phyloP scores from a whole-genome alignment of 1,140 invertebrate genomes.

The Homarus americanus region DNA sequence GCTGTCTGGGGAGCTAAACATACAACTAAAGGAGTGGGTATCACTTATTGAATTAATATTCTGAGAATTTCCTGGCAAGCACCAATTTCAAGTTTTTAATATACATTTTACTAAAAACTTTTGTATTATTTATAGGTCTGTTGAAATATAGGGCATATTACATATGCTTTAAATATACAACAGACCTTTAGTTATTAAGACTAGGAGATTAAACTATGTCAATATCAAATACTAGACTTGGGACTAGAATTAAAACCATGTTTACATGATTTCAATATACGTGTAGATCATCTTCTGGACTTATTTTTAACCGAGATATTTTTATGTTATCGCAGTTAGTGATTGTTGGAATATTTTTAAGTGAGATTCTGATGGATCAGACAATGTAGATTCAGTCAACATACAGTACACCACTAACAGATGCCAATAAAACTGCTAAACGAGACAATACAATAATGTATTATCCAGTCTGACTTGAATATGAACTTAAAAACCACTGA shows the following conservation, averaged over 20 bases:
- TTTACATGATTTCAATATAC: no score
- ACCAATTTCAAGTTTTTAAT: neutral
- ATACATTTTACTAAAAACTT: no score
- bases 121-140: neutral
- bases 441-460: neutral
- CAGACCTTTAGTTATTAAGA: neutral
- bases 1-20: no score
- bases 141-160: neutral
- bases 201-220: neutral
- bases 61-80: neutral
- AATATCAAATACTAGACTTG: no score
- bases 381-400: neutral
- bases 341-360: neutral
- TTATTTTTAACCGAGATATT: neutral
- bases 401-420: neutral
- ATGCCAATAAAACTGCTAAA: neutral
- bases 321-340: neutral
- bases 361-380: neutral
- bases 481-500: neutral
- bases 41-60: no score
- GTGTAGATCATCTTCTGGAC: no score
- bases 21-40: no score
- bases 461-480: neutral
- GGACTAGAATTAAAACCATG: no score
- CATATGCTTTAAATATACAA: neutral